Evolutionary conservation across 2,888 invertebrate genomes (phyloP).

Genomic region (Phortica okadai): DNA sequence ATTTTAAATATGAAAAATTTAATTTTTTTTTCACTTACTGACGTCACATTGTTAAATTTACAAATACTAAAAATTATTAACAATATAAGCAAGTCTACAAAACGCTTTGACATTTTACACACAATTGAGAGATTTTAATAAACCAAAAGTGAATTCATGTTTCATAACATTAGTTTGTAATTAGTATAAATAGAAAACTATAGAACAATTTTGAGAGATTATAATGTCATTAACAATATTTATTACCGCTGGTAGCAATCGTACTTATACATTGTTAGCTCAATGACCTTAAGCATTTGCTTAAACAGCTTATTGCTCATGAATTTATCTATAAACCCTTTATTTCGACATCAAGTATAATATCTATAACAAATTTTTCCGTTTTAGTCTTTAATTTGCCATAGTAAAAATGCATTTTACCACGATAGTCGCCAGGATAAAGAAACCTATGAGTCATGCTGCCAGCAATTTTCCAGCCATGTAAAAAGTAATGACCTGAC

Average conservation of each 20-base stretch:
- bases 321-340: background rate
- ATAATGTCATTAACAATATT: conserved; percentile 37
- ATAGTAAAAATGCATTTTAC: conserved; percentile 27
- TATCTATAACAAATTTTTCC: background rate
- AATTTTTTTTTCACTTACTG: no score
- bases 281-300: no score
- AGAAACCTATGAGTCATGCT: conserved; percentile 34
- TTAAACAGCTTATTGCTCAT: background rate
- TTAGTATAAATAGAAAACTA: background rate
- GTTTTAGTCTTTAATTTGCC: conserved; percentile 11
- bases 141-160: background rate
- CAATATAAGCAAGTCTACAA: no score
- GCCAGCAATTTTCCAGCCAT: conserved; percentile 32
- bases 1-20: no score
- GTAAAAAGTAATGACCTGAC: conserved; percentile 36
- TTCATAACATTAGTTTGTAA: no score
- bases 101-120: background rate
- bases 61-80: no score
- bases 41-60: no score
- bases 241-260: background rate
- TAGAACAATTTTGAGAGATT: background rate
- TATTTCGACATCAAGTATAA: background rate
- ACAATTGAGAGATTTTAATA: background rate
- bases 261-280: no score
- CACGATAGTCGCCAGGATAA: conserved; percentile 39